Conservation (phyloP, 2,888 invertebrate species). For the Eilema sororculum region DNA sequence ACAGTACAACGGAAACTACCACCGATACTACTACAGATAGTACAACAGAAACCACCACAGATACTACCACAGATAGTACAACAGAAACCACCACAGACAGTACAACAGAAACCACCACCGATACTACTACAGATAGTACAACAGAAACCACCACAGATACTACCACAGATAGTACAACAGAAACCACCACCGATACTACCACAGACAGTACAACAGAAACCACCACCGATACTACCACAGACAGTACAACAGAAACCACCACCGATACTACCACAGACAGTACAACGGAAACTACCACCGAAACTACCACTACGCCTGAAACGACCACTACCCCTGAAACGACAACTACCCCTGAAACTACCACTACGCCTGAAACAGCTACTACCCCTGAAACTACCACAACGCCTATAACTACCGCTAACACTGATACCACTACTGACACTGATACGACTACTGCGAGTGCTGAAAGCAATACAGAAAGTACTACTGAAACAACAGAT, state of each 20-base stretch:
- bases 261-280: not conserved
- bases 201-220: not conserved
- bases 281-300: not conserved
- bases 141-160: not conserved
- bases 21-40: not conserved
- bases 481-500: not conserved
- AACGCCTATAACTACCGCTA: not conserved
- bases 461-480: not conserved
- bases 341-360: not conserved
- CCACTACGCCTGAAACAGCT: not conserved
- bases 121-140: not conserved
- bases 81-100: not conserved
- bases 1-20: not conserved
- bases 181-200: not conserved
- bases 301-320: not conserved
- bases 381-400: not conserved
- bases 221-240: not conserved
- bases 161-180: not conserved
- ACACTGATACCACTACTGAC: not conserved
- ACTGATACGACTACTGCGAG: not conserved
- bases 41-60: not conserved
- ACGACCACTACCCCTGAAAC: not conserved
- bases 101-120: conserved; percentile 1
- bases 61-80: not conserved
- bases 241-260: not conserved